Base-by-base conservation (phyloP, 2,888 invertebrate genomes). In the Chaitophorus viminalis region DNA sequence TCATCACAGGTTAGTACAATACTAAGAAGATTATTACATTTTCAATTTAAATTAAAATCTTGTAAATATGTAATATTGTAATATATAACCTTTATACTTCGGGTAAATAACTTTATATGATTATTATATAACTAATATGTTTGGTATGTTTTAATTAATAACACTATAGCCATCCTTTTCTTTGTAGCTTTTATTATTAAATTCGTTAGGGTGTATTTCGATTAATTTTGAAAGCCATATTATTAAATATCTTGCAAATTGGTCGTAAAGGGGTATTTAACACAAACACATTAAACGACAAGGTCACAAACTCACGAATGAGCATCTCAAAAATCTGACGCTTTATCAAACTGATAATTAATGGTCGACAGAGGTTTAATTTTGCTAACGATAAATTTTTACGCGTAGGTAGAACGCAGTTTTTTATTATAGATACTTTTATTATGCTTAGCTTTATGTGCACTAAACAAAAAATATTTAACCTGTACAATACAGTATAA, bases 1-100 rank as follows among this genome's bases (percentile, higher is more conserved):
- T 79, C 79, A 60, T 74, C 31, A 60, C 79, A 86, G 86, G 86
- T 86, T 54, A 79, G 86, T 86, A 84, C 21, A n/a, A 39, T 11
- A 39, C 0, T 60, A 75, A 18, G 29, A 74, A 54, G 33, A 72
- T 82, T 82, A 52, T 82, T 33, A 54, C 54, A 72, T 11, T 72
- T 82, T 72, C 68, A 82, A 46, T 70, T 8, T 17, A 70, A 81
- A 81, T 11, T 31, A 52, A 52, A 18, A 52, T 5, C 14, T 52
- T 77, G 21, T n/a, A 68, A 29, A 33, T 21, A 46, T n/a, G 1
- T 39, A 25, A 25, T 18, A 74, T 74, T n/a, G n/a, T 74, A 74
- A 68, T 60, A 60, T 60, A 60, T 25, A 60, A 25, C 6, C n/a
- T 29, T 68, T 25, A 25, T 1, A 6, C 17, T 68, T 68, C 9